Percentiles rank a stretch among this genome's conserved stretches.
phyloP scores from a whole-genome alignment of 2,113 vertebrate species.

The Hyaena hyaena region DNA sequence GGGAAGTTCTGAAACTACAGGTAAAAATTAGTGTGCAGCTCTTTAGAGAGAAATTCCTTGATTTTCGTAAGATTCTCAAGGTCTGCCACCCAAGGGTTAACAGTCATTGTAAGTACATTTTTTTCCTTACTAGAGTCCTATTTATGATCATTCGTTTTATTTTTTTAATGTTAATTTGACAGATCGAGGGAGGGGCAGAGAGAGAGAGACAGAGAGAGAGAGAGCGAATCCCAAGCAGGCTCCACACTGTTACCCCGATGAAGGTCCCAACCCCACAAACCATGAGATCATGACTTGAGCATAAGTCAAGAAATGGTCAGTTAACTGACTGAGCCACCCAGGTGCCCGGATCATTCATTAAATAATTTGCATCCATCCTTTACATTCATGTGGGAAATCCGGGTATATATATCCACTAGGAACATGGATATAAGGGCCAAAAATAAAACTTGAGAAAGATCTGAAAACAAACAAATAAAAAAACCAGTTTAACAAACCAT shows the following conservation, averaged over 20 bases:
- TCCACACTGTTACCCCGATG: too few species aligned
- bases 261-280: too few species aligned
- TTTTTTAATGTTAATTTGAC: too few species aligned
- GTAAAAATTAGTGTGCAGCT: neutral
- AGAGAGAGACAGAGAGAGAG: too few species aligned
- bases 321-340: too few species aligned
- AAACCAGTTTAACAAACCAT: neutral
- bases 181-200: too few species aligned
- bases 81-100: neutral
- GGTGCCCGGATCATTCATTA: neutral
- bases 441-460: neutral
- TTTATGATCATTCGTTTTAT: neutral
- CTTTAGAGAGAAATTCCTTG: neutral
- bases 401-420: neutral
- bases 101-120: neutral
- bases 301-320: too few species aligned
- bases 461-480: neutral
- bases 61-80: neutral
- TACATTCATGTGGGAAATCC: neutral
- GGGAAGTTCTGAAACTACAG: neutral
- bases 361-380: neutral
- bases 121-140: neutral
- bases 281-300: too few species aligned
- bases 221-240: too few species aligned
- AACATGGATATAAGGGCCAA: neutral